These are phyloP conservation scores for Drosophila pruinosa DNA, from an alignment of 1,140 invertebrate species.

Conservation along the genomic window DNA sequence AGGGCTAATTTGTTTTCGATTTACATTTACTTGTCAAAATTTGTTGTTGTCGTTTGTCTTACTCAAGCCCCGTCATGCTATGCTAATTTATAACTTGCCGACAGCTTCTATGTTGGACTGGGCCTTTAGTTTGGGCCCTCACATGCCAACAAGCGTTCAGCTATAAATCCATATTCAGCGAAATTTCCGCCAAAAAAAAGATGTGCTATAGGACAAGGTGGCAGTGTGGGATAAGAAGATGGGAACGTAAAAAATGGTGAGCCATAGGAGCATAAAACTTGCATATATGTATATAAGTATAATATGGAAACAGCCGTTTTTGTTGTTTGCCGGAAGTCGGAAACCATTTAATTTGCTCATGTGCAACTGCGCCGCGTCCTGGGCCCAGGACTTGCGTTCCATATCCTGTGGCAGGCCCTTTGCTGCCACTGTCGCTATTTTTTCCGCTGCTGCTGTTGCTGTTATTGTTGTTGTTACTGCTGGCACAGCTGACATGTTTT, in stretches of 20 bases:
- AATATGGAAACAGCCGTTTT: constrained; percentile 61
- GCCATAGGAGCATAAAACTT: constrained; percentile 65
- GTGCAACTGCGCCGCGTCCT: constrained; percentile 62
- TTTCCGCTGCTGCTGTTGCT: neutral
- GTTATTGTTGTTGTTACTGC: constrained; percentile 41
- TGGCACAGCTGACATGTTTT: constrained; percentile 74
- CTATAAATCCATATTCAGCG: constrained; percentile 74
- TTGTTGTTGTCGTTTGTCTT: constrained; percentile 37
- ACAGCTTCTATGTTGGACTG: constrained; percentile 19
- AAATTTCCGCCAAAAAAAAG: constrained; percentile 45
- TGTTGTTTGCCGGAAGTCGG: constrained; percentile 77
- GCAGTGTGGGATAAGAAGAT: neutral
- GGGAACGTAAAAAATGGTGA: constrained; percentile 16
- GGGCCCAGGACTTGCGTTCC: constrained; percentile 29
- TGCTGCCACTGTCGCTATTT: neutral
- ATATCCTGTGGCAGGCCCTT: constrained; percentile 30
- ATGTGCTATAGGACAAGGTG: neutral
- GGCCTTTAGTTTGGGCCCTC: neutral
- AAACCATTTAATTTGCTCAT: constrained; percentile 81
- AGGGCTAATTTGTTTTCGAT: constrained; percentile 20
- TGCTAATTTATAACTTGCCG: constrained; percentile 48
- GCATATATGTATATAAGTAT: constrained; percentile 43
- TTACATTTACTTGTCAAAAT: constrained; percentile 27
- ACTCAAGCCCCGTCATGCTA: constrained; percentile 25
- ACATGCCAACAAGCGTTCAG: constrained; percentile 34